A percentile compares a stretch with the other conserved stretches of the same genome.
Conservation (phyloP, 2,888 invertebrate species). For the Pollenia griseotomentosa region DNA sequence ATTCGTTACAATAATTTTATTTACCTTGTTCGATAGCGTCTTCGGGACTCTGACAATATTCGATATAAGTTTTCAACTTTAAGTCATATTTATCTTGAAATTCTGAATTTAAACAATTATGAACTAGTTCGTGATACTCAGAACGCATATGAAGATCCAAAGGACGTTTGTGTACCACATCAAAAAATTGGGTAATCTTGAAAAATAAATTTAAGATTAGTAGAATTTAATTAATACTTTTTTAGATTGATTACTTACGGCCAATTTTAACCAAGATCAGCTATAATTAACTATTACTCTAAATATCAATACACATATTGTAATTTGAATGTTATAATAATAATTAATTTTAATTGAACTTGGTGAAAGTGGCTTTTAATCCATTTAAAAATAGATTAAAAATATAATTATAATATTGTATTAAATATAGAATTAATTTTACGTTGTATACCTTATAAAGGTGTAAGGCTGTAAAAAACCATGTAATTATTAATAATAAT, state of each 20-base stretch:
- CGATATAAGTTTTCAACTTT: conserved; percentile 77
- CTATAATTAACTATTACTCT: too few species aligned
- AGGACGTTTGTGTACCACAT: conserved; percentile 76
- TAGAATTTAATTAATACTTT: not conserved
- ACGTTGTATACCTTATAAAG: too few species aligned
- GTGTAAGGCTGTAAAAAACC: too few species aligned
- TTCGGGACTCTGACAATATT: conserved; percentile 79
- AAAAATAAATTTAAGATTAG: not conserved
- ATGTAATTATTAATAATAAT: too few species aligned
- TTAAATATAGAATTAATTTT: too few species aligned
- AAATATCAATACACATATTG: too few species aligned
- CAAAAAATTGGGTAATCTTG: conserved; percentile 57
- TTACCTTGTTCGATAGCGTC: conserved; percentile 53
- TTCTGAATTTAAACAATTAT: conserved; percentile 79
- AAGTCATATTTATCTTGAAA: conserved; percentile 75
- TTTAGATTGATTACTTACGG: not conserved
- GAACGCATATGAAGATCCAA: conserved; percentile 76
- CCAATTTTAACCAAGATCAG: too few species aligned
- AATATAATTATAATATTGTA: too few species aligned
- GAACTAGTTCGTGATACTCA: conserved; percentile 76
- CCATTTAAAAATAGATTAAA: too few species aligned
- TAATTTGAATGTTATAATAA: too few species aligned
- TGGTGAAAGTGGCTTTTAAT: too few species aligned
- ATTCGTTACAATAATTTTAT: not conserved
- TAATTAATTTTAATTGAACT: too few species aligned